Percentiles rank a stretch among this genome's conserved stretches.
Conservation (phyloP, 2,797 vertebrate species). For the Sebastes cheni region DNA sequence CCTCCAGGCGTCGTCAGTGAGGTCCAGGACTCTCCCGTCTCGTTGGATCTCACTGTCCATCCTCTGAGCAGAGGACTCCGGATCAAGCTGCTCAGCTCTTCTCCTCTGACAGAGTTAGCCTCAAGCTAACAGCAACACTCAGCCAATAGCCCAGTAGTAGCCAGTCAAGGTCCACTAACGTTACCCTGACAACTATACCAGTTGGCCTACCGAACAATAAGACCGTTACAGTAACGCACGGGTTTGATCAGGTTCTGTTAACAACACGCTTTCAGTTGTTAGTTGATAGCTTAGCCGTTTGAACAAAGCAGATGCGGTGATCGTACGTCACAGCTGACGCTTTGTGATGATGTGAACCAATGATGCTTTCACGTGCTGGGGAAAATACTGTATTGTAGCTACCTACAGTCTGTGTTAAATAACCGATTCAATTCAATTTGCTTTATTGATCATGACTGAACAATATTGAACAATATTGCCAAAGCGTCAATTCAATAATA, state of each 20-base stretch:
- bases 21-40: conserved; percentile 94
- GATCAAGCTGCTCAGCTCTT: neutral
- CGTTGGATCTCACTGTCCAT: conserved; percentile 97
- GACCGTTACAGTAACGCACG: neutral
- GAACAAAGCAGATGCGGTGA: neutral
- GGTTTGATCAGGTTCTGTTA: fast-evolving
- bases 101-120: neutral
- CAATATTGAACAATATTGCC: too few species aligned
- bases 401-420: neutral
- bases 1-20: conserved; percentile 97
- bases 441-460: too few species aligned
- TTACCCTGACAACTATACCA: neutral
- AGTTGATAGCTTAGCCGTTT: neutral
- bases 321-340: neutral
- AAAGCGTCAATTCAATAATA: too few species aligned
- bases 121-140: neutral
- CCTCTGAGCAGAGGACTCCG: neutral
- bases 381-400: neutral
- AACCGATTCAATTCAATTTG: too few species aligned
- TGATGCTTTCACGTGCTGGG: neutral
- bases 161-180: too few species aligned
- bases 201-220: too few species aligned
- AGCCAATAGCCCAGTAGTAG: too few species aligned
- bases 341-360: neutral
- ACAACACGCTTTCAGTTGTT: neutral